Conservation (phyloP, 2,888 invertebrate genomes). For the Phaonia tiefii region DNA sequence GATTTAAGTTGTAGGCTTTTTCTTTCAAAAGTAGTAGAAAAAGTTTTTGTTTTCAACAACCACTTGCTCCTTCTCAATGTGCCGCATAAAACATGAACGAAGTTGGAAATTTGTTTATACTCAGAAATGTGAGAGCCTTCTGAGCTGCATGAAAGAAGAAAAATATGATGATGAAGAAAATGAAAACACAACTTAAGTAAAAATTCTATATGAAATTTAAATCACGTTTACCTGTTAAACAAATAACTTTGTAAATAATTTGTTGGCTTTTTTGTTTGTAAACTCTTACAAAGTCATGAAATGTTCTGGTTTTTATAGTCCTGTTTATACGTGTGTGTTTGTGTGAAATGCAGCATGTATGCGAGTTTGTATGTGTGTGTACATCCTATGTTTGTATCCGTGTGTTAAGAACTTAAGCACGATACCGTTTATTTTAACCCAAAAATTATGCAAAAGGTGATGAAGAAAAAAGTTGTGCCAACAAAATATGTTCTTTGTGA, state of each 20-base stretch:
- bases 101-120: slow-evolving; percentile 34
- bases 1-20: slow-evolving; percentile 43
- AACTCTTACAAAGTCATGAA: slow-evolving; percentile 26
- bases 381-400: slow-evolving; percentile 4
- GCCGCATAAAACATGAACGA: slow-evolving; percentile 14
- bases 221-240: slow-evolving; percentile 58
- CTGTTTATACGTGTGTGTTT: too few relatives aligned
- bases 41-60: slow-evolving; percentile 12
- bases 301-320: slow-evolving; percentile 1
- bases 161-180: slow-evolving; percentile 17
- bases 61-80: neutral
- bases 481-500: neutral
- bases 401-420: slow-evolving; percentile 59
- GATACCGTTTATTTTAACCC: slow-evolving; percentile 20
- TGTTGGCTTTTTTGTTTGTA: slow-evolving; percentile 39
- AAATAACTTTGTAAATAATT: slow-evolving; percentile 54
- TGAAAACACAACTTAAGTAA: neutral
- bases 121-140: too few relatives aligned
- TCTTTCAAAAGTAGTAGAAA: too few relatives aligned
- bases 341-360: neutral
- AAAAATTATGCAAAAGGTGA: slow-evolving; percentile 24
- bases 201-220: slow-evolving; percentile 49
- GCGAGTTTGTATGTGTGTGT: neutral
- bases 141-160: slow-evolving; percentile 18
- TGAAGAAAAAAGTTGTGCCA: neutral